Conservation (phyloP, 2,113 vertebrate genomes). For the Eretmochelys imbricata region DNA sequence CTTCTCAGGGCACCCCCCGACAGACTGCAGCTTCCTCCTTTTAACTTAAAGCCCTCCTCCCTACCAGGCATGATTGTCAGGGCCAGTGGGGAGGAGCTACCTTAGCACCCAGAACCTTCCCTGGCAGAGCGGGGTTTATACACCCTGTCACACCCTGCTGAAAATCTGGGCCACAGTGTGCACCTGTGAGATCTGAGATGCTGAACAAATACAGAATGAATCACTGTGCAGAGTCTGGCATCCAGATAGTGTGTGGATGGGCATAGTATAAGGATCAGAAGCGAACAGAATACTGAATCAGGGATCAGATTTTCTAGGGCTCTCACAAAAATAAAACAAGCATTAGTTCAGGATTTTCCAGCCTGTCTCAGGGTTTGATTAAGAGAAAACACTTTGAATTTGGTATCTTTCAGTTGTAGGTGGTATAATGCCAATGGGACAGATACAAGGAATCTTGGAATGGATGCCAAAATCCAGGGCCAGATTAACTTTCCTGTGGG, state of each 20-base stretch:
- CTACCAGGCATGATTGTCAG: background rate
- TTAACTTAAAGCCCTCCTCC: background rate
- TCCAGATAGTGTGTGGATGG: conserved; percentile 44
- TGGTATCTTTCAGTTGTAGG: background rate
- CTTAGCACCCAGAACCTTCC: background rate
- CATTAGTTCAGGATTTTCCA: conserved; percentile 58
- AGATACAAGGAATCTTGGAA: background rate
- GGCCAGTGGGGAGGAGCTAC: background rate
- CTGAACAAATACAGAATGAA: conserved; percentile 35
- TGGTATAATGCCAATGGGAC: background rate
- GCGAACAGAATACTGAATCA: conserved; percentile 11
- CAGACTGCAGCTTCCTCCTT: background rate
- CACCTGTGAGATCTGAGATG: background rate
- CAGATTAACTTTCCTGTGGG: background rate
- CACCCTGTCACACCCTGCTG: background rate
- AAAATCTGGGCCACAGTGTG: conserved; percentile 19
- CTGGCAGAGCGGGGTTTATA: background rate
- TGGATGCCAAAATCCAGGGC: background rate
- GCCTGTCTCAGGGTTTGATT: conserved; percentile 47
- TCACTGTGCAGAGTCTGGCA: conserved; percentile 15
- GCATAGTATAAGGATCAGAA: conserved; percentile 17
- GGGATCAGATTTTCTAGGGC: conserved; percentile 56
- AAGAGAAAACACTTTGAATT: conserved; percentile 33
- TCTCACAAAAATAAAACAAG: conserved; percentile 51
- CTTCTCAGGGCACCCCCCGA: background rate